Conservation (phyloP, 2,888 invertebrate genomes). For the Malachius bipustulatus region DNA sequence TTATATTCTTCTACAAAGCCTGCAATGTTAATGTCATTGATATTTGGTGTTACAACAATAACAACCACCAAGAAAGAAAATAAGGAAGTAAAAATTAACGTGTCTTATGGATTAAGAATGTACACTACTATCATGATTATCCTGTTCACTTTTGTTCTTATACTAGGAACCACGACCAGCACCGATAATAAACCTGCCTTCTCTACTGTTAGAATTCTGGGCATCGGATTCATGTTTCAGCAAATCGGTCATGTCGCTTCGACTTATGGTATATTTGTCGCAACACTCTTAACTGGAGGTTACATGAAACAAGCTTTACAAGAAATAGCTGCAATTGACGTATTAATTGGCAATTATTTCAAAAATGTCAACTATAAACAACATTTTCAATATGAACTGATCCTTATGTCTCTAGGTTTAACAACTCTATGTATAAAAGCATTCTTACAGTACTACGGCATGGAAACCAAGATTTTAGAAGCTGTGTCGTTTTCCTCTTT, state of each 20-base stretch:
- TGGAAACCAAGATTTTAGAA: background rate
- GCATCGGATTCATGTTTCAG: conserved; percentile 1
- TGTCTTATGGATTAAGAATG: no score
- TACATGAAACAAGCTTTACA: background rate
- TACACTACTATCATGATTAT: no score
- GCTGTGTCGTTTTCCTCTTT: background rate
- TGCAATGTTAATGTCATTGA: no score
- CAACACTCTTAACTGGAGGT: background rate
- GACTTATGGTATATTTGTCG: background rate
- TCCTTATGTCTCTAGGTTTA: background rate
- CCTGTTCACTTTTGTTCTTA: no score
- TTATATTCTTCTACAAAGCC: no score
- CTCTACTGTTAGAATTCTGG: no score
- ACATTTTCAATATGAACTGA: background rate
- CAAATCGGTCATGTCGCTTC: background rate
- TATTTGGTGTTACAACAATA: no score
- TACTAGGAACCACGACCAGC: no score
- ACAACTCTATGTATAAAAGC: background rate
- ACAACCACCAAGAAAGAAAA: no score
- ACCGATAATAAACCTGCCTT: no score
- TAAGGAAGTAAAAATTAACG: no score
- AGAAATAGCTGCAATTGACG: background rate
- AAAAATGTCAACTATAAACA: background rate
- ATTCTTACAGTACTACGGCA: background rate
- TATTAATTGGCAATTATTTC: background rate